phyloP scores from a whole-genome alignment of 2,797 vertebrate species.

The Morelia viridis region DNA sequence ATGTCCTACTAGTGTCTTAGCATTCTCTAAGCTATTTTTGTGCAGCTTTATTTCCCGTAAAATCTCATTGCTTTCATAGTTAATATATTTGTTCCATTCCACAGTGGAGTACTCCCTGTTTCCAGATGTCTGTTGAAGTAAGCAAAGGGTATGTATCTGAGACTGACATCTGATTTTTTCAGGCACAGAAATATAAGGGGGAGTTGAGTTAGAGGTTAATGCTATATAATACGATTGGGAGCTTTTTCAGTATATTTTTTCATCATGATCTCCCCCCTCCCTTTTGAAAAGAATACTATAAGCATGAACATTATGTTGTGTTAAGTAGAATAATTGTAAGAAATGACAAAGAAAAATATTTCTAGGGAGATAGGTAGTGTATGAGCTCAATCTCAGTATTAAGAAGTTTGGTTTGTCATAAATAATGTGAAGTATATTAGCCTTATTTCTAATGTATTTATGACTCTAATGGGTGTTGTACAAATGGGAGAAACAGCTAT shows the following conservation, averaged over 20 bases:
- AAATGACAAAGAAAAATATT: slow-evolving; percentile 12
- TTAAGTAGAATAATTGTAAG: slow-evolving; percentile 30
- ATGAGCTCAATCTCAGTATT: neutral
- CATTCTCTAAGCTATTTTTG: slow-evolving; percentile 37
- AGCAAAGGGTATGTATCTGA: slow-evolving; percentile 53
- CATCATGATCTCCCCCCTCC: slow-evolving; percentile 32
- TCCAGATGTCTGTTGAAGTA: slow-evolving; percentile 68
- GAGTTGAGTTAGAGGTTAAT: slow-evolving; percentile 39
- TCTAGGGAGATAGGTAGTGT: neutral
- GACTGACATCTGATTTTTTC: slow-evolving; percentile 55
- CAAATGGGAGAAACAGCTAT: neutral
- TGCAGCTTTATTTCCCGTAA: slow-evolving; percentile 48
- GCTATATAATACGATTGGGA: slow-evolving; percentile 47
- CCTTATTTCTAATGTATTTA: slow-evolving; percentile 6
- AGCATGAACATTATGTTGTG: slow-evolving; percentile 45
- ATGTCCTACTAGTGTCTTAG: slow-evolving; percentile 52
- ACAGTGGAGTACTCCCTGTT: slow-evolving; percentile 48
- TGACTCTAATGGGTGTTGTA: slow-evolving; percentile 1
- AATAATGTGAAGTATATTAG: slow-evolving; percentile 18
- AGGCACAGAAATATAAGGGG: slow-evolving; percentile 19
- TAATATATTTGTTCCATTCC: slow-evolving; percentile 65
- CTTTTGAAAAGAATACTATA: slow-evolving; percentile 47
- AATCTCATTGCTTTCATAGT: slow-evolving; percentile 47
- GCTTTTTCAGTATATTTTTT: slow-evolving; percentile 49
- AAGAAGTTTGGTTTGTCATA: slow-evolving; percentile 19